Conservation (phyloP, 2,797 vertebrate species). For the Premnoplex brunnescens region DNA sequence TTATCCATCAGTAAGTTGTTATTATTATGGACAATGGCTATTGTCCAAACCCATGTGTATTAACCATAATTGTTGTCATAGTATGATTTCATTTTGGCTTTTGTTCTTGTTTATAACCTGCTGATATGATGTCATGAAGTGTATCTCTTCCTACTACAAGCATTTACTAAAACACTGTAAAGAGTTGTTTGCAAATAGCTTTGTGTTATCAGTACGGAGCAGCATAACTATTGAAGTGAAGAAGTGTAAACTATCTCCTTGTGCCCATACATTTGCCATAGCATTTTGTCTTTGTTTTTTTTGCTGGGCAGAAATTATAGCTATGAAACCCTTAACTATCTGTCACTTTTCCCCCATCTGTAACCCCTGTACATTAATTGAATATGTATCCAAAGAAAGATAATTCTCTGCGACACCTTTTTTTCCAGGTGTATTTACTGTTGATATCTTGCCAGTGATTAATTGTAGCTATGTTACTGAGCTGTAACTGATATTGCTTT, state of each 20-base stretch:
- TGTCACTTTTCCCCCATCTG: neutral
- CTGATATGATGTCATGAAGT: neutral
- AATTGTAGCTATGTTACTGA: neutral
- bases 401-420: neutral
- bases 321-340: neutral
- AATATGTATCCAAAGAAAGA: neutral
- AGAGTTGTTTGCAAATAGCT: neutral
- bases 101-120: neutral
- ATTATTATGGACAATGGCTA: neutral
- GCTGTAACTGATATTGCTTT: neutral
- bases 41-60: accelerated
- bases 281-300: neutral
- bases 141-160: neutral
- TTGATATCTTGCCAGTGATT: neutral
- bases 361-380: neutral
- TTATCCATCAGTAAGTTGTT: neutral
- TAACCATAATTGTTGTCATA: neutral
- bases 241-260: neutral
- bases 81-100: neutral
- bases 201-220: neutral
- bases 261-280: neutral
- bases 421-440: neutral
- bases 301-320: neutral
- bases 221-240: neutral
- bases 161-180: neutral